phyloP scores from a whole-genome alignment of 2,113 vertebrate genomes.

The Muntiacus reevesi region DNA sequence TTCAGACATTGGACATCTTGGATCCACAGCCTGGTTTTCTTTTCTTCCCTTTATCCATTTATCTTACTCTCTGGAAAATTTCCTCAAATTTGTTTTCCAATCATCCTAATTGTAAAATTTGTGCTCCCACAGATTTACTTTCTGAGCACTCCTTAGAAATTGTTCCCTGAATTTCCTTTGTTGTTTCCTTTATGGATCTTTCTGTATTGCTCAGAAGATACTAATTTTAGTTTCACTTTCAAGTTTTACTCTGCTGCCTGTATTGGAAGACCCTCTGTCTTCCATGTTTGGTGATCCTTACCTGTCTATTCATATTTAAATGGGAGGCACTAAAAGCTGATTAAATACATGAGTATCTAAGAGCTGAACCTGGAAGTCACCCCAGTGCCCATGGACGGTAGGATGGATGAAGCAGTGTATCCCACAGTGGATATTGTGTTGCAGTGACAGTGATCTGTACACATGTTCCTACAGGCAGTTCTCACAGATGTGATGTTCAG shows the following conservation, averaged over 20 bases:
- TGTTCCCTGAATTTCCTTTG: background rate
- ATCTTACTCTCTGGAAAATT: background rate
- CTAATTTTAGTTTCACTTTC: background rate
- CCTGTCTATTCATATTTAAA: background rate
- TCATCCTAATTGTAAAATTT: background rate
- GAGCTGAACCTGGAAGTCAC: background rate
- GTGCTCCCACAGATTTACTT: background rate
- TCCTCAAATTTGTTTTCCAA: background rate
- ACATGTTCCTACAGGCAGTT: accelerated
- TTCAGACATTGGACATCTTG: background rate
- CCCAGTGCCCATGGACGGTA: too few species aligned
- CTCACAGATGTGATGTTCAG: background rate
- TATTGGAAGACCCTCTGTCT: background rate
- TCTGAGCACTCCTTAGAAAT: background rate
- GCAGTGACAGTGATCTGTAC: background rate
- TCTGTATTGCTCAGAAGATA: background rate
- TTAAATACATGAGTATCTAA: background rate
- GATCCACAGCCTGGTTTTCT: background rate
- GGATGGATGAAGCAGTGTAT: accelerated
- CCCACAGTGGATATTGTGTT: accelerated
- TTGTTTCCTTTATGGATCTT: background rate
- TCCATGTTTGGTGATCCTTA: background rate
- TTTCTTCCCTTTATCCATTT: background rate
- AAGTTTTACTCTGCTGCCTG: background rate
- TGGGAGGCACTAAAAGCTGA: background rate